phyloP scores from a whole-genome alignment of 1,140 invertebrate genomes.

The Drosophila trapezifrons region DNA sequence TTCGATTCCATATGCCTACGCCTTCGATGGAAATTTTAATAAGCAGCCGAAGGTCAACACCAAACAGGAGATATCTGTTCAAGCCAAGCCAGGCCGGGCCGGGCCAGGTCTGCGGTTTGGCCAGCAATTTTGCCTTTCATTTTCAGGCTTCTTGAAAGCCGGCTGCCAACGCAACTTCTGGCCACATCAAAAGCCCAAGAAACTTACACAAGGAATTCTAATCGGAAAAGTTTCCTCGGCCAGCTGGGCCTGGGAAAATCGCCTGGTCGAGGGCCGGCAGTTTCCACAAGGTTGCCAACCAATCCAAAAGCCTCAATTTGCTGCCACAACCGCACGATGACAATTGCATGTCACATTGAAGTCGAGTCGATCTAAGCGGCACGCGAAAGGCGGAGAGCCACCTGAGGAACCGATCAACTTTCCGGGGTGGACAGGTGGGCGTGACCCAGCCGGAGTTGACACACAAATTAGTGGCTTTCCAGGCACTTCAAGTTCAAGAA shows the following conservation, averaged over 20 bases:
- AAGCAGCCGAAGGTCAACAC: slow-evolving; percentile 73
- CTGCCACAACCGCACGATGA: slow-evolving; percentile 67
- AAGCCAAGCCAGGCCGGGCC: slow-evolving; percentile 2
- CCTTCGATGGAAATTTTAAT: slow-evolving; percentile 81
- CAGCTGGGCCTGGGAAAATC: slow-evolving; percentile 66
- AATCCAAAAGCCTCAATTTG: slow-evolving; percentile 62
- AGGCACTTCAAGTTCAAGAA: slow-evolving; percentile 72
- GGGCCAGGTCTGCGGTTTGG: slow-evolving; percentile 60
- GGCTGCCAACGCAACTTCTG: slow-evolving; percentile 5
- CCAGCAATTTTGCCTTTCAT: slow-evolving; percentile 62
- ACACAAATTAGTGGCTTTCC: slow-evolving; percentile 70
- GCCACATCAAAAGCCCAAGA: slow-evolving; percentile 39
- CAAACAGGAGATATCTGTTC: slow-evolving; percentile 53
- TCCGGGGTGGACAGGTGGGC: slow-evolving; percentile 27
- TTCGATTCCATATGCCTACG: slow-evolving; percentile 56
- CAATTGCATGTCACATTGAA: slow-evolving; percentile 72
- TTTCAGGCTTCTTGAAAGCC: slow-evolving; percentile 33
- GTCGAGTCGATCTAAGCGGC: slow-evolving; percentile 33
- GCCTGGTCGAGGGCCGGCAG: slow-evolving; percentile 44
- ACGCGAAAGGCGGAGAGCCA: slow-evolving; percentile 53
- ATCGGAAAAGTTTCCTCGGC: slow-evolving; percentile 36
- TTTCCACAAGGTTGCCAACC: slow-evolving; percentile 52
- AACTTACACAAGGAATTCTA: slow-evolving; percentile 43
- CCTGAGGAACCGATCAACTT: slow-evolving; percentile 22
- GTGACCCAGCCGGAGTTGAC: slow-evolving; percentile 51